Evolutionary conservation across 1,140 invertebrate species (phyloP).

Genomic region (Drosophila suzukii): DNA sequence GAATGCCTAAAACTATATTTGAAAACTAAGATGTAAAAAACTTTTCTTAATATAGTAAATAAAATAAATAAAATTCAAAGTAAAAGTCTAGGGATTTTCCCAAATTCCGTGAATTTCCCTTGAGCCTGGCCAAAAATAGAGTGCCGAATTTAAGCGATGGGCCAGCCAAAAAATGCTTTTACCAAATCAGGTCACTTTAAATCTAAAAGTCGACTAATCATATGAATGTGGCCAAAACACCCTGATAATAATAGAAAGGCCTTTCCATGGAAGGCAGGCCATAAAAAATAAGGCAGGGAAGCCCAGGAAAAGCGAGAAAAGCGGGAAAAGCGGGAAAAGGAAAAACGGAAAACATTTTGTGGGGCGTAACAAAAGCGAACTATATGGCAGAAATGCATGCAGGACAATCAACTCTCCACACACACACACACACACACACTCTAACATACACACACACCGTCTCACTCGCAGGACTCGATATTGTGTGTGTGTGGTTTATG

Average conservation of each 20-base stretch:
- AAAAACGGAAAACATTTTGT: constrained; percentile 37
- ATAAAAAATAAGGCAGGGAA: constrained; percentile 13
- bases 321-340: constrained; percentile 3
- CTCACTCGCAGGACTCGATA: constrained; percentile 10
- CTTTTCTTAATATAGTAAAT: too few relatives aligned
- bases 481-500: constrained; percentile 59
- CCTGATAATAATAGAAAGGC: constrained; percentile 33
- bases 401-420: constrained; percentile 65
- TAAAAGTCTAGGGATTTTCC: too few relatives aligned
- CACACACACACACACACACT: constrained; percentile 3
- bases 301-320: constrained; percentile 10
- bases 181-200: constrained; percentile 14
- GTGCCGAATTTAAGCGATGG: not conserved
- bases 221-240: constrained; percentile 20
- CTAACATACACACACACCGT: not conserved
- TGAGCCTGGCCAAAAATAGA: not conserved
- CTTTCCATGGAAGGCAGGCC: constrained; percentile 26
- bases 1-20: too few relatives aligned
- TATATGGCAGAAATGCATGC: constrained; percentile 54
- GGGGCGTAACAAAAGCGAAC: constrained; percentile 48
- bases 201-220: constrained; percentile 31
- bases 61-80: too few relatives aligned
- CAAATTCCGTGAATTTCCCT: too few relatives aligned
- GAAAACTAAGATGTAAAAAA: too few relatives aligned
- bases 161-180: not conserved